phyloP scores from a whole-genome alignment of 2,888 invertebrate genomes.

The Cosmia pyralina region DNA sequence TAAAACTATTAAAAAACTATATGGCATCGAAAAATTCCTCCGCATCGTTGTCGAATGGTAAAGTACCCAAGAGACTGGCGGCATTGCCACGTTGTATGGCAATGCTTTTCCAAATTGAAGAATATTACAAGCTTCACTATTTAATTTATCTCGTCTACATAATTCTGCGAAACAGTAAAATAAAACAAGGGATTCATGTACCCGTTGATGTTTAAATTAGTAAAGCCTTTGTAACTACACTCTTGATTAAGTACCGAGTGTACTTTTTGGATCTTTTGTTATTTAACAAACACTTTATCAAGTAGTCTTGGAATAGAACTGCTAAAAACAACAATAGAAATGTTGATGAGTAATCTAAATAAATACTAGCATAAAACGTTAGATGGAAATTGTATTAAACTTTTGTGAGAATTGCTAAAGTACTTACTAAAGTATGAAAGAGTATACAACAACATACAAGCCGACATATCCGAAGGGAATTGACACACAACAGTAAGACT shows the following conservation, averaged over 20 bases:
- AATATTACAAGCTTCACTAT: neutral
- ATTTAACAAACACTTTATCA: constrained; percentile 18
- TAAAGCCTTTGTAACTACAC: constrained; percentile 36
- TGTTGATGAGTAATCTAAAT: neutral
- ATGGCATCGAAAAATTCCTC: too few relatives aligned
- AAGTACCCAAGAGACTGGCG: too few relatives aligned
- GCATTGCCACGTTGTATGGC: too few relatives aligned
- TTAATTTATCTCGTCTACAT: constrained; percentile 6
- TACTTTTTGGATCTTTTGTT: constrained; percentile 45
- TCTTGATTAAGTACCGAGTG: constrained; percentile 24
- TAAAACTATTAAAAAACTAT: too few relatives aligned
- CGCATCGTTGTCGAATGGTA: too few relatives aligned
- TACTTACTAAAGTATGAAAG: neutral
- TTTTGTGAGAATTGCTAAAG: neutral
- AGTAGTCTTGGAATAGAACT: constrained; percentile 9
- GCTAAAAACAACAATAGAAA: constrained; percentile 8
- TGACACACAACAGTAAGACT: neutral
- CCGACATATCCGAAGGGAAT: neutral
- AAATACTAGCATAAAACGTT: constrained; percentile 9
- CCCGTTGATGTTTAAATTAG: constrained; percentile 43
- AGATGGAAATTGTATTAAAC: neutral
- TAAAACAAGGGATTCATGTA: constrained; percentile 16
- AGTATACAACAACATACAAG: neutral
- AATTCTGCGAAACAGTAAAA: constrained; percentile 21
- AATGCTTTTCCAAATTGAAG: neutral